These are phyloP conservation scores for Berghia stephanieae DNA, from an alignment of 1,140 invertebrate genomes.

Conservation along the genomic window DNA sequence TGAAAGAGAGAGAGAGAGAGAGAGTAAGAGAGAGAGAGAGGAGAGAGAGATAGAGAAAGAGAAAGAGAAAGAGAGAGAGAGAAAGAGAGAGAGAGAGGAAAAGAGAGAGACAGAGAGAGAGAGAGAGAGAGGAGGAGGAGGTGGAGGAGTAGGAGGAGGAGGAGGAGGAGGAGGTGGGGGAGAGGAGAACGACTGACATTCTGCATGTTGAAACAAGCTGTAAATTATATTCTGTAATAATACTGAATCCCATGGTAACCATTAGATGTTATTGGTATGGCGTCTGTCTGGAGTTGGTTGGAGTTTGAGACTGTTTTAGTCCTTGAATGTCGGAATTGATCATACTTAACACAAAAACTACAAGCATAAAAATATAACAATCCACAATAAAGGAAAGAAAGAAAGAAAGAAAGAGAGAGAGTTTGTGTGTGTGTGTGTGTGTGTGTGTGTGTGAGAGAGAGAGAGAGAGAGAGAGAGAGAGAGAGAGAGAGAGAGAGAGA, in stretches of 20 bases:
- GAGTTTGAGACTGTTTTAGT: not conserved
- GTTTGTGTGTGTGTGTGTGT: too few relatives aligned
- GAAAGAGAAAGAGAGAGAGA: not conserved
- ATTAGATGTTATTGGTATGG: too few relatives aligned
- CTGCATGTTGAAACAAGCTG: not conserved
- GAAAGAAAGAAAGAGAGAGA: not conserved
- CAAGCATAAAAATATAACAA: not conserved
- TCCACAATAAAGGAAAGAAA: not conserved
- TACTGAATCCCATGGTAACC: too few relatives aligned
- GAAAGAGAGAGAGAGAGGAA: not conserved
- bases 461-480: too few relatives aligned
- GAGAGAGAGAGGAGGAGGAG: not conserved
- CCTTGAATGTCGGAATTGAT: not conserved
- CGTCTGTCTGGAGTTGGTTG: too few relatives aligned
- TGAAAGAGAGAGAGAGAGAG: too few relatives aligned
- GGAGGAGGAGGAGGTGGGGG: not conserved
- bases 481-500: not conserved
- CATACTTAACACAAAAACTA: not conserved
- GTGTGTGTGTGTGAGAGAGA: too few relatives aligned
- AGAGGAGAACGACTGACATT: not conserved
- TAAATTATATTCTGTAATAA: too few relatives aligned
- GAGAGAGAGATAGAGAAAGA: slow-evolving; percentile 10
- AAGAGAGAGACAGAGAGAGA: not conserved
- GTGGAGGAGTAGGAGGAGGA: not conserved
- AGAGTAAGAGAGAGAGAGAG: not conserved